Evolutionary conservation across 2,113 vertebrate genomes (phyloP).

Genomic region (Nothobranchius kuhntae): DNA sequence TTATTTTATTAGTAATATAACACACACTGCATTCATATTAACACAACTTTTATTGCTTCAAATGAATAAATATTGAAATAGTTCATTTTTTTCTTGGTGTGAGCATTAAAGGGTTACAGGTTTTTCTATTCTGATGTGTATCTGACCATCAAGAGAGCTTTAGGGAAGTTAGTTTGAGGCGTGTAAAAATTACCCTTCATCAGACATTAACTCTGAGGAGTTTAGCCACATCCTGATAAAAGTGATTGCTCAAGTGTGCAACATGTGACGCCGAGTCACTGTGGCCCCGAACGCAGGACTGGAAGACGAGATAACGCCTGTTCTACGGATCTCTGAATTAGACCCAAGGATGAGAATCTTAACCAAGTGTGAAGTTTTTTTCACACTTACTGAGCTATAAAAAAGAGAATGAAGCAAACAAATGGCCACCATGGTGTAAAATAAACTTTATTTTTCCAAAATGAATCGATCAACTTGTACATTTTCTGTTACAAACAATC

Average conservation of each 20-base stretch:
- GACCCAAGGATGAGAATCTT: neutral
- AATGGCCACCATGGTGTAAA: no score
- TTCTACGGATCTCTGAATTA: neutral
- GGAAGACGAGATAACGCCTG: neutral
- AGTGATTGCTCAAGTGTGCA: constrained; percentile 28
- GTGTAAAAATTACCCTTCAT: neutral
- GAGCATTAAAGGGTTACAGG: no score
- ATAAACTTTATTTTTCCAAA: no score
- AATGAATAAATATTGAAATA: no score
- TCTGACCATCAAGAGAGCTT: neutral
- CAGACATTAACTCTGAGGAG: neutral
- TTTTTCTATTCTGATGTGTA: neutral
- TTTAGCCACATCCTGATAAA: constrained; percentile 49
- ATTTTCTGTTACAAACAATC: neutral
- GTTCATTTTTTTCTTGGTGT: no score
- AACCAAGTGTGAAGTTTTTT: no score
- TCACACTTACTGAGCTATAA: no score
- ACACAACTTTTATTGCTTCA: no score
- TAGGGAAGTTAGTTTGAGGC: neutral
- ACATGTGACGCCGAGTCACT: neutral
- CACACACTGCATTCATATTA: no score
- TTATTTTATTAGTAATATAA: no score
- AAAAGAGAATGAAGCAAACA: no score
- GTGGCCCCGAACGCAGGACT: neutral
- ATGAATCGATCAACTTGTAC: neutral